A percentile compares a stretch with the other conserved stretches of the same genome.
Evolutionary conservation across 2,797 vertebrate species (phyloP).

Genomic region (Gymnodraco acuticeps): DNA sequence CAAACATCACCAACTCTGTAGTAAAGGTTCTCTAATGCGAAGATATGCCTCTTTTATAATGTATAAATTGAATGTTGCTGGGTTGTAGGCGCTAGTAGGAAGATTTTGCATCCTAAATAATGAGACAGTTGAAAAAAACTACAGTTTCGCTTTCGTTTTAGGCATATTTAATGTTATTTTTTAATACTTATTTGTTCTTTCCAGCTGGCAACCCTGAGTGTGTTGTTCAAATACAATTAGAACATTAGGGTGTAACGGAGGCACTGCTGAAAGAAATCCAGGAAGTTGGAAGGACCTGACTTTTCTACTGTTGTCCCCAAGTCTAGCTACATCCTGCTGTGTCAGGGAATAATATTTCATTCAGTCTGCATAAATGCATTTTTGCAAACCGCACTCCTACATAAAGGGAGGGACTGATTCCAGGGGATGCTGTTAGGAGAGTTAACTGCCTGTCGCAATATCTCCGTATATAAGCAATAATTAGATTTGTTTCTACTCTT

Average conservation of each 20-base stretch:
- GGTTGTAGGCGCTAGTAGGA: background rate
- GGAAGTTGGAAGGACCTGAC: conserved; percentile 48
- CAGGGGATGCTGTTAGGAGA: conserved; percentile 44
- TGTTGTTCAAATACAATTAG: conserved; percentile 72
- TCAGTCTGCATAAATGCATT: conserved; percentile 74
- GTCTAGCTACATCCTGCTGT: conserved; percentile 67
- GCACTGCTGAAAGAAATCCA: conserved; percentile 52
- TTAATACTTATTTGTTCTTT: conserved; percentile 55
- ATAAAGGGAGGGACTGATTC: conserved; percentile 52
- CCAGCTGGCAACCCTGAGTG: conserved; percentile 52
- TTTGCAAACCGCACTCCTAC: conserved; percentile 61
- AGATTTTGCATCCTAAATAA: background rate
- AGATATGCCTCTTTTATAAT: background rate
- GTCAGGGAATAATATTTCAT: conserved; percentile 77
- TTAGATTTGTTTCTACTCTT: conserved; percentile 37
- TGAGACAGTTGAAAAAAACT: background rate
- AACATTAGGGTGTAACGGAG: conserved; percentile 55
- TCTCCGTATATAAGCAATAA: conserved; percentile 23
- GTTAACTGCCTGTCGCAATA: conserved; percentile 44
- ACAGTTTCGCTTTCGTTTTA: conserved; percentile 10
- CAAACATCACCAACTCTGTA: background rate
- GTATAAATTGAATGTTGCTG: background rate
- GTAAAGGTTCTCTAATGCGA: background rate
- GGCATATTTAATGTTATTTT: conserved; percentile 44
- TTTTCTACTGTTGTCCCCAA: conserved; percentile 62